Evolutionary conservation across 2,888 invertebrate genomes (phyloP).

Genomic region (Kryphioiulus occultus): DNA sequence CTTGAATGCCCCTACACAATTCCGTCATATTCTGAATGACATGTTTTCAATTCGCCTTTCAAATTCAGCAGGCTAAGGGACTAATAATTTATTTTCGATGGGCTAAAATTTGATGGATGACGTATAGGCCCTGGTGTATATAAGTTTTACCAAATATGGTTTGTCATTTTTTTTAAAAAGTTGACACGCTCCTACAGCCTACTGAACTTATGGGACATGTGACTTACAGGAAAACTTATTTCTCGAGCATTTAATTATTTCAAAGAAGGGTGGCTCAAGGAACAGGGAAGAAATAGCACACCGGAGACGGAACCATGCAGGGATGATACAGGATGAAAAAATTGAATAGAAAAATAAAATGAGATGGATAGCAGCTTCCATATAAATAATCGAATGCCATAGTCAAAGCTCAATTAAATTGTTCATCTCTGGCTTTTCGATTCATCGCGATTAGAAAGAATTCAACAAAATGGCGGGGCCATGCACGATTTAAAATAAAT

Average conservation of each 20-base stretch:
- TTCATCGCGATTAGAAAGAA: not conserved
- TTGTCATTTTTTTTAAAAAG: no score
- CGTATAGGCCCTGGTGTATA: no score
- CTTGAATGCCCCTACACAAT: not conserved
- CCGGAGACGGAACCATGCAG: not conserved
- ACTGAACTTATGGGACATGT: no score
- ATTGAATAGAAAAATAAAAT: conserved; percentile 1
- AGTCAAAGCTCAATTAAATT: not conserved
- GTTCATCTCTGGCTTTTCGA: not conserved
- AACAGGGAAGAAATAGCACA: not conserved
- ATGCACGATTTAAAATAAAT: not conserved
- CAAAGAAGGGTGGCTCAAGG: not conserved
- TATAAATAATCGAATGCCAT: not conserved
- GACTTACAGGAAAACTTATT: not conserved
- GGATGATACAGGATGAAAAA: not conserved
- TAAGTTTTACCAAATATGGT: no score
- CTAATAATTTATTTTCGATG: not conserved
- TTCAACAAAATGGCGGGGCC: not conserved
- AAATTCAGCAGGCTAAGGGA: not conserved
- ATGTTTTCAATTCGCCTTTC: not conserved
- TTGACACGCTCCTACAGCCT: no score
- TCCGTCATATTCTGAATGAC: not conserved
- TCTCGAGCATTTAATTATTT: not conserved
- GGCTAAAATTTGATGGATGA: no score
- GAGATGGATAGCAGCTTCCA: not conserved